Evolutionary conservation across 2,888 invertebrate genomes (phyloP), one percentile per base, ranked within the genome.

Genomic region (Orthosia incerta): DNA sequence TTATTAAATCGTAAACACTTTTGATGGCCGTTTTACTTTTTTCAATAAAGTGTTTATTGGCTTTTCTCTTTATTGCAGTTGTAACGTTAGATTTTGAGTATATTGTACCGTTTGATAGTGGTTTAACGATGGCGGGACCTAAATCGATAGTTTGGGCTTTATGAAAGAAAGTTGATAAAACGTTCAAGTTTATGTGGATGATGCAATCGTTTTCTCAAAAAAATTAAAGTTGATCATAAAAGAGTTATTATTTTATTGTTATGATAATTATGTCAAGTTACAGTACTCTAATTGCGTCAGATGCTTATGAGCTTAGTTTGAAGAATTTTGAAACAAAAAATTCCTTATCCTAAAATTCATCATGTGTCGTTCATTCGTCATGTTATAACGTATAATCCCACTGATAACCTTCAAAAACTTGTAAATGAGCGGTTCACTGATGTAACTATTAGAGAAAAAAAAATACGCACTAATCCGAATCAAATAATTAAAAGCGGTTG

Each of bases 41-140:
- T 91, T 91, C 92, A 91, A 93, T 93, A 94, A 94, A 94, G 85
- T 87, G 90, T 93, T 94, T 94, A 94, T 93, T 91, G 90, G 91
- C 85, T 88, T 89, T 88, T 75, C 87, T 86, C 79, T 92, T 93
- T 93, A 94, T 89, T 79, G 87, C 90, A 65, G 76, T 76, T 82
- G 82, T 86, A 88, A 91, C 89, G 89, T 89, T 89, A 86, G 85
- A 86, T 87, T 90, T 89, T 90, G 83, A 87, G 85, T 84, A 80
- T 82, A 83, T 80, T 69, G 79, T 84, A 79, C 73, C 68, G 79
- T 82, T 80, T 83, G 81, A 84, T 82, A 73, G 82, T 71, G 50
- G 77, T 86, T 86, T 86, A 86, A 87, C 81, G 86, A 80, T 72
- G 76, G 55, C 65, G 80, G 83, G 67, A 70, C 68, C 74, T 65